phyloP scores from a whole-genome alignment of 2,797 vertebrate species.

The Taeniopygia guttata region DNA sequence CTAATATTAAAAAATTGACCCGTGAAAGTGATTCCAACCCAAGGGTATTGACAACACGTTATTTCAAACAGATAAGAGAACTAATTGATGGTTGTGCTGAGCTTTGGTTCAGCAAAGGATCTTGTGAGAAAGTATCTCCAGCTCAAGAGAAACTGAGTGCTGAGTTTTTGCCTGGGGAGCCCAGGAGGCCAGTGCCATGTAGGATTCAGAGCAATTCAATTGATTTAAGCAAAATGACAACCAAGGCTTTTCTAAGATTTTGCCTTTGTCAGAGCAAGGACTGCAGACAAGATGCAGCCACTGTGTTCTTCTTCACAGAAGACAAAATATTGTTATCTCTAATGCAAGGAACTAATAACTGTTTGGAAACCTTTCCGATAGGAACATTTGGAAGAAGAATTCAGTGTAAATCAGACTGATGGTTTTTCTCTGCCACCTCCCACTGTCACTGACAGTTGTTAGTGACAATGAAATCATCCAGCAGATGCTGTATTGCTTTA shows the following conservation, averaged over 20 bases:
- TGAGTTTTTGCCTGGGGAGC: background rate
- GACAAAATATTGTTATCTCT: background rate
- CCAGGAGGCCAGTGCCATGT: background rate
- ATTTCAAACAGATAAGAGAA: background rate
- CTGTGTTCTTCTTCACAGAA: background rate
- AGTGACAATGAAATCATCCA: background rate
- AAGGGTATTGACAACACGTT: background rate
- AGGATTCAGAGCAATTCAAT: background rate
- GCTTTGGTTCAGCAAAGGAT: background rate
- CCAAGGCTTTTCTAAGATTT: background rate
- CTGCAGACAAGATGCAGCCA: background rate
- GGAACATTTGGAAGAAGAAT: background rate
- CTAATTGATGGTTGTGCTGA: background rate
- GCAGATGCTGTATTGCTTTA: background rate
- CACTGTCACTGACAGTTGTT: background rate
- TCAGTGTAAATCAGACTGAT: background rate
- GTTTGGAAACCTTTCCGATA: background rate
- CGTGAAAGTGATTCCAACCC: background rate
- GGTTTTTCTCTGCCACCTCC: background rate
- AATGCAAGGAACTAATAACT: background rate
- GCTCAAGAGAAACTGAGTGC: background rate
- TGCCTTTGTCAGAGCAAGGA: background rate
- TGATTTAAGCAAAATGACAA: background rate
- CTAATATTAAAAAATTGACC: background rate
- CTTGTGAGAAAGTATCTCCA: background rate